Conservation (phyloP, 2,797 vertebrate genomes). For the Poecilia gillii region DNA sequence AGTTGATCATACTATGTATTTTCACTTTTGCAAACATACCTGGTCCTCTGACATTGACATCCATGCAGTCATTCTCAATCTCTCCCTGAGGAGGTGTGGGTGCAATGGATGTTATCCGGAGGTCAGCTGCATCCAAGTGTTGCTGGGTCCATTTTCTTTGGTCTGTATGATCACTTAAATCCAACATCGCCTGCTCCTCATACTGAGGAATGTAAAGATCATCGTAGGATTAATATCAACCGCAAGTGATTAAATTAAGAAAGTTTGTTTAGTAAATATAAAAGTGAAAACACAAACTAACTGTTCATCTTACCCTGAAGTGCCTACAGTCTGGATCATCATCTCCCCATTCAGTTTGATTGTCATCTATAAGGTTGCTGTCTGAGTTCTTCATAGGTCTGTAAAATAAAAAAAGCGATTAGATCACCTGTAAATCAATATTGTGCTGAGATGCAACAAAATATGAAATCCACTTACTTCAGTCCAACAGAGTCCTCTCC, state of each 20-base stretch:
- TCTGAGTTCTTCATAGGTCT: constrained; percentile 91
- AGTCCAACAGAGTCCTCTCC: constrained; percentile 97
- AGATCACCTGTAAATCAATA: constrained; percentile 8
- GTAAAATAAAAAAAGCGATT: constrained; percentile 21
- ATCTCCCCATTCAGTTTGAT: constrained; percentile 96
- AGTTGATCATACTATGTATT: not conserved
- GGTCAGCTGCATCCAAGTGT: constrained; percentile 95
- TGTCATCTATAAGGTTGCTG: constrained; percentile 96
- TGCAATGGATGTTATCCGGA: constrained; percentile 92
- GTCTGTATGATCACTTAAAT: constrained; percentile 90
- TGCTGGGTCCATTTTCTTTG: constrained; percentile 99
- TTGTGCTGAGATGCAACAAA: not conserved
- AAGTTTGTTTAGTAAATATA: not conserved
- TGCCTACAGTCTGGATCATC: constrained; percentile 92
- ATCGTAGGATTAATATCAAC: constrained; percentile 3
- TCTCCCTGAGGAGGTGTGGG: constrained; percentile 97
- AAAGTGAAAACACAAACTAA: not conserved
- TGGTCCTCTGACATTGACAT: constrained; percentile 96
- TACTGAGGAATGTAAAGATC: constrained; percentile 78
- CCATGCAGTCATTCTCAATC: constrained; percentile 94
- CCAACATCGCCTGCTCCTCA: constrained; percentile 92
- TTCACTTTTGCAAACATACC: constrained; percentile 74
- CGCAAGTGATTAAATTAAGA: not conserved
- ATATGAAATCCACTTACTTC: constrained; percentile 83
- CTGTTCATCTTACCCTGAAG: constrained; percentile 86